A percentile compares a stretch with the other conserved stretches of the same genome.
phyloP scores from a whole-genome alignment of 2,797 vertebrate genomes.

The Tiaroga cobitis region DNA sequence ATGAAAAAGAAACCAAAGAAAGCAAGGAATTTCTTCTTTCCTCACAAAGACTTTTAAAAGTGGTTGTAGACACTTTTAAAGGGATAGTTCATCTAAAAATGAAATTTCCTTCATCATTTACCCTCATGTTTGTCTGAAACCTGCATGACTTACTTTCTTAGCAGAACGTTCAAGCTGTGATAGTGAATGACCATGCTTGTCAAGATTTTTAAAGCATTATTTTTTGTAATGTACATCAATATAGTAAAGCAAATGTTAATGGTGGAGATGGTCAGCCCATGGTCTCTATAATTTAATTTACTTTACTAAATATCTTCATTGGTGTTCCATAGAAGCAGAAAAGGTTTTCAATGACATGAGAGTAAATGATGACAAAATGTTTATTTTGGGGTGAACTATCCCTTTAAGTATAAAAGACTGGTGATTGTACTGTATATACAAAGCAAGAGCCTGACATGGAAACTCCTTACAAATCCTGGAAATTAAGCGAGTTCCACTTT shows the following conservation, averaged over 20 bases:
- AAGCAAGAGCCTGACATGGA: slow-evolving; percentile 63
- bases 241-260: neutral
- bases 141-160: neutral
- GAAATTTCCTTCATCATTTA: neutral
- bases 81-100: neutral
- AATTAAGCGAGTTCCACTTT: slow-evolving; percentile 56
- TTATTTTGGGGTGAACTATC: slow-evolving; percentile 42
- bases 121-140: neutral
- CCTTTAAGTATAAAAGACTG: slow-evolving; percentile 15
- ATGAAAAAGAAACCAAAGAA: neutral
- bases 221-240: neutral
- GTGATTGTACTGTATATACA: slow-evolving; percentile 25
- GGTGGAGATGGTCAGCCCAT: neutral
- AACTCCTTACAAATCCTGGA: slow-evolving; percentile 68
- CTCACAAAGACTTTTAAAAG: slow-evolving; percentile 4
- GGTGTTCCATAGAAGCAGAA: neutral
- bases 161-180: neutral
- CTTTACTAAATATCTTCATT: neutral
- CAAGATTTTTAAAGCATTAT: neutral
- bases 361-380: too few relatives aligned
- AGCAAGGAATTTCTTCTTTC: neutral
- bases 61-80: neutral
- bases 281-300: neutral
- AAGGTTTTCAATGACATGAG: neutral
- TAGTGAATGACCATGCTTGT: neutral